phyloP scores from a whole-genome alignment of 2,113 vertebrate genomes.

The Pao palembangensis region DNA sequence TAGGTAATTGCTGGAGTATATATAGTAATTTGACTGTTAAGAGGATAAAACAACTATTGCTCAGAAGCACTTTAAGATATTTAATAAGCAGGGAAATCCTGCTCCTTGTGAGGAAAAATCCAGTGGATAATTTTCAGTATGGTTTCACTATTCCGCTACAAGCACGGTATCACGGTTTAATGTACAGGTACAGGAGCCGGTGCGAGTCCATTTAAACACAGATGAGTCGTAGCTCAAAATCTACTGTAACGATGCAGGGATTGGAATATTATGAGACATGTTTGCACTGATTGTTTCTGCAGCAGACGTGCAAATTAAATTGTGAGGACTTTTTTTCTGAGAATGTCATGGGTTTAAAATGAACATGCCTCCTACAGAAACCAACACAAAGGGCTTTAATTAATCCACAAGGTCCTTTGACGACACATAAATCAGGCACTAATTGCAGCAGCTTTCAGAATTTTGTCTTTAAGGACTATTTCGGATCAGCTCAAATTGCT shows the following conservation, averaged over 20 bases:
- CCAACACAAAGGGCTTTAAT: conserved; percentile 83
- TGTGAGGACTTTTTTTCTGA: conserved; percentile 49
- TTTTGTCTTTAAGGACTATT: conserved; percentile 51
- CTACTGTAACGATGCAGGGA: conserved; percentile 36
- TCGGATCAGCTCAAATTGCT: conserved; percentile 38
- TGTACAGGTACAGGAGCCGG: conserved; percentile 34
- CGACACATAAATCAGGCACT: conserved; percentile 74
- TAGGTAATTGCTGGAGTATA: conserved; percentile 81
- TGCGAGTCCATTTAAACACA: conserved; percentile 13
- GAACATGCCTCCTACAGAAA: conserved; percentile 78
- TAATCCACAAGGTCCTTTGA: conserved; percentile 78
- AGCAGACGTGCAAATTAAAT: conserved; percentile 49
- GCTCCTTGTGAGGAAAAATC: conserved; percentile 56
- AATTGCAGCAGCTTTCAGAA: conserved; percentile 76
- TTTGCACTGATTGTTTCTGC: conserved; percentile 16
- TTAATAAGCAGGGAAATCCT: conserved; percentile 71
- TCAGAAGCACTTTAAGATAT: conserved; percentile 80
- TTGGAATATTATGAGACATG: conserved; percentile 14
- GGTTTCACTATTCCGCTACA: conserved; percentile 44
- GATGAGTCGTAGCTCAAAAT: conserved; percentile 5
- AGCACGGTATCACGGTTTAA: conserved; percentile 49
- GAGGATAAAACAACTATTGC: conserved; percentile 79
- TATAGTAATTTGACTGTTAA: conserved; percentile 82
- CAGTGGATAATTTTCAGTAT: conserved; percentile 57
- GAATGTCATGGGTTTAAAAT: conserved; percentile 68